Conservation (phyloP, 2,113 vertebrate genomes). For the Sminthopsis crassicaudata region DNA sequence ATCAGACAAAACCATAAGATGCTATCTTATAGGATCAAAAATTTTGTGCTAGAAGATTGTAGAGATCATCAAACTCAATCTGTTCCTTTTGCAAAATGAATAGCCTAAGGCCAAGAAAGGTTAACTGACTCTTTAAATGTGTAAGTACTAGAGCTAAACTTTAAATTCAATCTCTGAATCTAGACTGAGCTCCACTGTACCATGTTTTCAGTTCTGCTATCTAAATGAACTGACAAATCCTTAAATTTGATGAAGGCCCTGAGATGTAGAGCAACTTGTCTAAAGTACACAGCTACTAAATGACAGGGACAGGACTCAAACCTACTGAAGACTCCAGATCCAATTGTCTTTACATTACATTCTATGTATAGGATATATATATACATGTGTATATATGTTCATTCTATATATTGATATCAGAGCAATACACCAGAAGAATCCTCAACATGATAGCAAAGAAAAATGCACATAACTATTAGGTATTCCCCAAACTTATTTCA, state of each 20-base stretch:
- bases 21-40: background rate
- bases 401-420: background rate
- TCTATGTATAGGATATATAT: background rate
- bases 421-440: background rate
- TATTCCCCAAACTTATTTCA: background rate
- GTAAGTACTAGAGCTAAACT: background rate
- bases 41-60: background rate
- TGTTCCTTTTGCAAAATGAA: background rate
- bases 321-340: background rate
- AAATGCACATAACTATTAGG: background rate
- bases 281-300: background rate
- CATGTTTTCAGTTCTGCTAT: background rate
- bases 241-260: background rate
- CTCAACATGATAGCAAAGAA: background rate
- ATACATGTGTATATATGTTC: background rate
- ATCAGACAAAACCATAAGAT: background rate
- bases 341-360: background rate
- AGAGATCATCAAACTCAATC: background rate
- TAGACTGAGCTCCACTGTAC: background rate
- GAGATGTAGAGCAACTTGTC: background rate
- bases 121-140: background rate
- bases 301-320: background rate
- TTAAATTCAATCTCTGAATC: background rate
- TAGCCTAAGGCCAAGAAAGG: background rate
- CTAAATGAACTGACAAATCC: background rate